Conservation (phyloP, 2,113 vertebrate genomes). For the Eudyptes chrysolophus region DNA sequence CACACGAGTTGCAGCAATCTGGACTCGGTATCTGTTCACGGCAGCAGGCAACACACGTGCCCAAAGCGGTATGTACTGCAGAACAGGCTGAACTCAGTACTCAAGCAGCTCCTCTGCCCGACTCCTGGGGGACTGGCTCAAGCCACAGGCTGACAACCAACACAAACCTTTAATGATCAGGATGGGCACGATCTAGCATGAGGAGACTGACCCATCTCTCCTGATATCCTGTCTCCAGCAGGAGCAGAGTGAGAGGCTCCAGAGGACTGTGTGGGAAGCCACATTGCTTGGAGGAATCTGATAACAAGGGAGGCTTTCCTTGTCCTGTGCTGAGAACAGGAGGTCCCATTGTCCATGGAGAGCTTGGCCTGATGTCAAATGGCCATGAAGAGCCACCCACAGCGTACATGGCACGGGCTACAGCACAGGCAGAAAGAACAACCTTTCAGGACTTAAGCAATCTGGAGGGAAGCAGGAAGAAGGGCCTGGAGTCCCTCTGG, state of each 20-base stretch:
- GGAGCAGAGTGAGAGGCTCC: background rate
- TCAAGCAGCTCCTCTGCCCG: background rate
- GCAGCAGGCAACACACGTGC: background rate
- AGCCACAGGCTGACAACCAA: background rate
- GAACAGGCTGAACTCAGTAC: background rate
- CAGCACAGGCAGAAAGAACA: background rate
- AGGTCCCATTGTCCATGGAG: background rate
- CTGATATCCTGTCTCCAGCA: rapidly evolving
- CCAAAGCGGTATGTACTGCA: background rate
- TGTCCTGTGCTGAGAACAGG: background rate
- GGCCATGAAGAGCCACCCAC: background rate
- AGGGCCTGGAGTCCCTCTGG: background rate
- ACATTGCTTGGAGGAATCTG: background rate
- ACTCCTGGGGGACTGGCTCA: background rate
- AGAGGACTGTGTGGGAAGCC: background rate
- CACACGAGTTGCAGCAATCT: rapidly evolving
- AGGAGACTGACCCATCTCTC: background rate
- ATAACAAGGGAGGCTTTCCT: background rate
- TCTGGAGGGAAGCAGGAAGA: background rate
- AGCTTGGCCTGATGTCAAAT: background rate
- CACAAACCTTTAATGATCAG: background rate
- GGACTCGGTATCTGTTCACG: rapidly evolving
- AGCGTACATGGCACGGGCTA: background rate
- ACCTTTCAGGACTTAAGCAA: background rate
- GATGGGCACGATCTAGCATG: background rate